Percentiles rank a stretch among this genome's conserved stretches.
Conservation (phyloP, 2,113 vertebrate species). For the Sinocyclocheilus rhinocerous region DNA sequence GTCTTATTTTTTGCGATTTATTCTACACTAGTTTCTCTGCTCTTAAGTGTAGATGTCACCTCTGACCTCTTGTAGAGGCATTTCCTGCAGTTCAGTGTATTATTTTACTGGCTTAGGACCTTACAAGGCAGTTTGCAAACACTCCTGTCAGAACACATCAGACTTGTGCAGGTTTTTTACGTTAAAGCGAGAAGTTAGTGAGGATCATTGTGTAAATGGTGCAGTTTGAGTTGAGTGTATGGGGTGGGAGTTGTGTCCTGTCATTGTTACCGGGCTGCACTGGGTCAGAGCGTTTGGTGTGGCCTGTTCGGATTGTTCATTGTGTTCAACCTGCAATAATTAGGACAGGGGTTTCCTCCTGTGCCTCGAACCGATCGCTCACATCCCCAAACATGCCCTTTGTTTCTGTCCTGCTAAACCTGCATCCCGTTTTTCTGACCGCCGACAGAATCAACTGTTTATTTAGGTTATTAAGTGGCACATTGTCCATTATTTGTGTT, state of each 20-base stretch:
- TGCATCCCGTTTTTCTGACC: not conserved
- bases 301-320: slow-evolving; percentile 14
- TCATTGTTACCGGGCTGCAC: slow-evolving; percentile 21
- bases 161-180: not conserved
- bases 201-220: not conserved
- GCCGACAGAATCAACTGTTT: not conserved
- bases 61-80: slow-evolving; percentile 34
- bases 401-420: not conserved
- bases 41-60: slow-evolving; percentile 17
- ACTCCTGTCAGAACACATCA: not conserved
- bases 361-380: not conserved
- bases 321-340: slow-evolving; percentile 10
- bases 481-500: not conserved
- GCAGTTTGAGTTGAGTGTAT: not conserved
- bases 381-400: not conserved
- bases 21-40: not conserved
- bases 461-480: not conserved
- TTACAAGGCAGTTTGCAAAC: not conserved
- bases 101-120: slow-evolving; percentile 16
- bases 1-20: not conserved
- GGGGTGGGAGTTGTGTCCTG: slow-evolving; percentile 30
- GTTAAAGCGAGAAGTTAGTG: not conserved
- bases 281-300: slow-evolving; percentile 30
- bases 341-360: slow-evolving; percentile 8
- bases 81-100: slow-evolving; percentile 52